Evolutionary conservation across 2,797 vertebrate species (phyloP).

Genomic region (Capromys pilorides): DNA sequence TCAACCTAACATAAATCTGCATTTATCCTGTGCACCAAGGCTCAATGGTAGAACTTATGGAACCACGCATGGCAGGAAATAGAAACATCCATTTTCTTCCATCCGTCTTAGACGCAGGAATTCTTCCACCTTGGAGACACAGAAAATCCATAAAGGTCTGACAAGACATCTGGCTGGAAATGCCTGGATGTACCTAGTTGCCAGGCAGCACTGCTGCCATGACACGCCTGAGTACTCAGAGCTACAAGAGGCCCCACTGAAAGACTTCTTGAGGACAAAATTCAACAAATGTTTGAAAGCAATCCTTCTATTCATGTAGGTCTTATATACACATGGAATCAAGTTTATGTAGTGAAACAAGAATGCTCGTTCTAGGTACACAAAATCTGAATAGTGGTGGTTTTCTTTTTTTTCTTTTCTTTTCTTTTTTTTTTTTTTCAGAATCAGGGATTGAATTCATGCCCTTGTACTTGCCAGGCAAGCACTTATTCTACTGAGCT

Average conservation of each 20-base stretch:
- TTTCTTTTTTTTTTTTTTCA: no score
- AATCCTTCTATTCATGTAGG: background rate
- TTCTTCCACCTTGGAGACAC: background rate
- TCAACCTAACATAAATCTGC: rapidly evolving
- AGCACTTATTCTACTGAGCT: no score
- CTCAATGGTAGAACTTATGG: background rate
- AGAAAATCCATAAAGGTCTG: background rate
- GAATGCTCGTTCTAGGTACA: background rate
- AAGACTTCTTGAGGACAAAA: background rate
- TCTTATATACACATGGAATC: background rate
- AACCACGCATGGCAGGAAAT: rapidly evolving
- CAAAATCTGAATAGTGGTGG: background rate
- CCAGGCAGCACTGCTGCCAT: background rate
- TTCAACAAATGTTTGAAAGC: background rate
- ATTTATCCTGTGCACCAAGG: background rate
- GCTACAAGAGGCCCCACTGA: background rate
- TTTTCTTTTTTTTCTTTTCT: no score
- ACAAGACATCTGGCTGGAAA: rapidly evolving
- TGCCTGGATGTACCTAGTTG: rapidly evolving
- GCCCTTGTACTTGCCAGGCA: no score
- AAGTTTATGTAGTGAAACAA: background rate
- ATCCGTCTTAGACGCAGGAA: background rate
- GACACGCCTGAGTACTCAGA: background rate
- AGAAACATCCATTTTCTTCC: background rate
- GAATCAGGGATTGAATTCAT: no score